These are phyloP conservation scores for Trichonephila clavipes DNA, from an alignment of 1,140 invertebrate genomes.

Conservation along the genomic window DNA sequence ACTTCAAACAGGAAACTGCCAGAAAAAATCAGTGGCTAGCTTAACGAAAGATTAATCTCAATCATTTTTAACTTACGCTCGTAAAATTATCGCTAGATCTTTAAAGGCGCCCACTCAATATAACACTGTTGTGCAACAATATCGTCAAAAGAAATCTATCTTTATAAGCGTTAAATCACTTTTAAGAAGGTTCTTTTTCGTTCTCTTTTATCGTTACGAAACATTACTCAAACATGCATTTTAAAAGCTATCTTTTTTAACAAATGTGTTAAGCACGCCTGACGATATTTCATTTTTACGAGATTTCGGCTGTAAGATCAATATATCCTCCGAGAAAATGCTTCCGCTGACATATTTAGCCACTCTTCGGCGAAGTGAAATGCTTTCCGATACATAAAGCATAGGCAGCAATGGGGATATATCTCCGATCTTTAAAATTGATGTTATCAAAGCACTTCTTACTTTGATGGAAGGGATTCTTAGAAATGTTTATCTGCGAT, in stretches of 20 bases:
- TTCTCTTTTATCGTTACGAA: neutral
- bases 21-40: neutral
- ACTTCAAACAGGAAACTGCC: neutral
- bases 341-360: constrained; percentile 8
- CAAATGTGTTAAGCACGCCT: constrained; percentile 10
- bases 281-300: constrained; percentile 18
- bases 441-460: constrained; percentile 12
- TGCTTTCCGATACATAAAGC: constrained; percentile 33
- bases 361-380: neutral
- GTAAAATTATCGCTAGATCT: neutral
- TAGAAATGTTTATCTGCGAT: neutral
- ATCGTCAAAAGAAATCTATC: neutral
- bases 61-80: neutral
- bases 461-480: neutral
- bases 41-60: constrained; percentile 3
- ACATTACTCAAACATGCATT: constrained; percentile 28
- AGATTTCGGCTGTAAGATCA: neutral
- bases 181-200: neutral
- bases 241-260: constrained; percentile 20
- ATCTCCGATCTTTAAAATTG: neutral
- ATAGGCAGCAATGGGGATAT: neutral
- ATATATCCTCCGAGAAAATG: neutral
- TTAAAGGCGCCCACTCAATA: neutral
- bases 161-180: constrained; percentile 3
- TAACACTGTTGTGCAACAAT: neutral